Evolutionary conservation across 2,888 invertebrate genomes (phyloP), one percentile per base, ranked within the genome.

Genomic region (Meiosimyza decipiens): DNA sequence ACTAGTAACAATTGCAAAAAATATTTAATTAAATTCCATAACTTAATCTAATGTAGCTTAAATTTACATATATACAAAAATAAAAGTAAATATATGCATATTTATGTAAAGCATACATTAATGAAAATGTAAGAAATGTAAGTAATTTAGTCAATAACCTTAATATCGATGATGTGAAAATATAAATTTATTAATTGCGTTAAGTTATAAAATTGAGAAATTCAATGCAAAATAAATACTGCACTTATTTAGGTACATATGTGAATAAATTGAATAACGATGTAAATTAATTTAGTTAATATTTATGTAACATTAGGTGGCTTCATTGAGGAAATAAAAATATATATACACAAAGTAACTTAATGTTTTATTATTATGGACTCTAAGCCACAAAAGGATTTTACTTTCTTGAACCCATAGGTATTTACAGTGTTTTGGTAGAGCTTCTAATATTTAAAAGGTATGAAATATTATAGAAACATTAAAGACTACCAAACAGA

Each of bases 241-340:
- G 52, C 28, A 47, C 40, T 47, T 60, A 60, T 60, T 18, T 60
- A 9, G 22, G 59, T 28, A 28, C 28, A 28, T 28, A 60, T 60
- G 59, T 60, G 47, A 47, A 62, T 16, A 62, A 64, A 64, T 18
- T 15, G 15, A 51, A 50, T 62, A 16, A 60, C 33, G 51, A 70
- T 70, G 70, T 70, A 70, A 70, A 50, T 40, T 62, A 63, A 54
- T 62, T 63, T 52, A 63, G 60, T 47, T 63, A 70, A 63, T 70
- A 51, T 68, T 68, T 69, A 54, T 70, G 70, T 70, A 63, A 70
- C 62, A 47, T 54, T 70, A 63, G 70, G 70, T 70, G 70, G 70
- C 62, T 70, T 63, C 70, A 63, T 63, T 54, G 63, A 63, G 70
- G 62, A 70, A 70, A 70, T 70, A 62, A 70, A 68, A 11, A 69